Evolutionary conservation across 2,888 invertebrate genomes (phyloP), one percentile per base, ranked within the genome.

Genomic region (Loripinus fragilis): DNA sequence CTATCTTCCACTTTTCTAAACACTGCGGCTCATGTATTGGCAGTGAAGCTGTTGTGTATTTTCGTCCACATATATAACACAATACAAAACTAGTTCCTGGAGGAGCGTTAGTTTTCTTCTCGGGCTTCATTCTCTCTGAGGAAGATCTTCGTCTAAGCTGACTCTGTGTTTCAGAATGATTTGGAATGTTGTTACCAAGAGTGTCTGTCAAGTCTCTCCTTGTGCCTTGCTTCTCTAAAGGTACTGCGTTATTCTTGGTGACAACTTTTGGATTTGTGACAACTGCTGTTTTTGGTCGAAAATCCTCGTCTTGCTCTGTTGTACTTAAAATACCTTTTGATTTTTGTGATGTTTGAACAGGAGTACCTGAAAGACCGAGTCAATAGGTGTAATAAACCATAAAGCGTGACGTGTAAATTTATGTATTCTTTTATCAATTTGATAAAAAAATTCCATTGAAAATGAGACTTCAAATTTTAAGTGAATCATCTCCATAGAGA

Each of bases 21-120:
- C 96, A 96, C 87, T 96, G 95, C 3, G 95, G 95, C 89, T 96
- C 95, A 92, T 96, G 96, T 76, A 96, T 95, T 71, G 93, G 94
- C 35, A 96, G 95, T 66, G 95, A 95, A 83, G 94, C 94, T 5
- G 95, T 94, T 41, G 96, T 96, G 88, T 96, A 96, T 89, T 95
- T 95, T 68, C 95, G 93, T 10, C 95, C 95, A 88, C 96, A 96
- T 85, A 95, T 95, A 91, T 95, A 95, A 90, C 96, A 96, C 80
- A 94, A 90, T 10, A 94, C 93, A 76, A 93, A 92, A 41, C 90
- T 92, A 23, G 93, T 91, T 12, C 92, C 87, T 15, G 83, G 84
- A 17, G 86, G 80, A 12, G 83, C 80, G 67, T 90, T 92, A n/a
- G 93, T 90, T 15, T 91, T 87, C 12, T 82, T 83, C 20, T 85